Evolutionary conservation across 2,888 invertebrate species (phyloP).

Genomic region (Harpalus rufipes): DNA sequence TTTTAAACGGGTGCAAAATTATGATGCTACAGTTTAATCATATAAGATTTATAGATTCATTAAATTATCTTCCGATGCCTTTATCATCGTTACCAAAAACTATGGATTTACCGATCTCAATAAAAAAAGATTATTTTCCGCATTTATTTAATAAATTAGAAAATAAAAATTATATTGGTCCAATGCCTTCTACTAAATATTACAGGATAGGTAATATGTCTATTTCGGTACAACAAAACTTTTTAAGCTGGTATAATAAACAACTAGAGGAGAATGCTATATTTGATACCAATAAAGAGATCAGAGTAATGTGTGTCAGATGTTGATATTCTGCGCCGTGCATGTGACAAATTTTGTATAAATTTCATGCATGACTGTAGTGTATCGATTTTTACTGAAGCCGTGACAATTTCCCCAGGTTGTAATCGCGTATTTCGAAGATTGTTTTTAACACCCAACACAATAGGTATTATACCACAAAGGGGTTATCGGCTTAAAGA

Average conservation of each 20-base stretch:
- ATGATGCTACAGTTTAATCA: constrained; percentile 19
- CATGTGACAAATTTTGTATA: constrained; percentile 71
- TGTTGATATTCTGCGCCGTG: constrained; percentile 70
- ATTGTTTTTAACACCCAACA: constrained; percentile 70
- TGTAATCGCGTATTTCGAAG: constrained; percentile 70
- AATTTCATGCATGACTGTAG: constrained; percentile 68
- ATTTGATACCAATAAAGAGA: no score
- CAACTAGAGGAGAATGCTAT: no score
- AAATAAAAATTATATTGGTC: constrained; percentile 70
- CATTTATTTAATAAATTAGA: constrained; percentile 69
- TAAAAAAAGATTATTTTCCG: constrained; percentile 69
- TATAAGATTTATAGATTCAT: constrained; percentile 65
- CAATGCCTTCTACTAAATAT: constrained; percentile 68
- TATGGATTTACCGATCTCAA: constrained; percentile 24
- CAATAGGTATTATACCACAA: constrained; percentile 70
- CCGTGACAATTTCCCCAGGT: constrained; percentile 69
- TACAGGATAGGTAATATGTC: constrained; percentile 70
- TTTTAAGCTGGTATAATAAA: constrained; percentile 58
- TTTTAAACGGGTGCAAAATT: constrained; percentile 34
- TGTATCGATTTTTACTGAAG: constrained; percentile 71
- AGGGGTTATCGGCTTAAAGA: constrained; percentile 70
- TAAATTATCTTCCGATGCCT: constrained; percentile 66
- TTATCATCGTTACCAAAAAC: constrained; percentile 68
- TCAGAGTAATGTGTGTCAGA: constrained; percentile 61
- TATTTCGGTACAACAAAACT: constrained; percentile 60